Base-by-base conservation (phyloP, 1,140 invertebrate species). In the Drosophila ogumai region DNA sequence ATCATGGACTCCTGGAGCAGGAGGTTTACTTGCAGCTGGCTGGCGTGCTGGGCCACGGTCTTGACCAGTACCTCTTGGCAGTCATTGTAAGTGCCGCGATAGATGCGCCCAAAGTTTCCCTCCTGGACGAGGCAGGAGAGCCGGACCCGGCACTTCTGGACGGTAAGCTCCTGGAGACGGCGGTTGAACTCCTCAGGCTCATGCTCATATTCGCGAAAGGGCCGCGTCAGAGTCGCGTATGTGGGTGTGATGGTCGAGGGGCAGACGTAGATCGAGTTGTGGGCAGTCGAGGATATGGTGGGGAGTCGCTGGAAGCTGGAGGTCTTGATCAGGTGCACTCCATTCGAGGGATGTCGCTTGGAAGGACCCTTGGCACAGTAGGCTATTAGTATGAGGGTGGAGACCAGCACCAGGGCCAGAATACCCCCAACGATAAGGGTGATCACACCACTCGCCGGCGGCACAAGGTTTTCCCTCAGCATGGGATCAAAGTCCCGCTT, bases 51-150 rank as follows among this genome's bases (percentile, higher is more conserved):
- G 34, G 94, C 94, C 54, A 98, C 96, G 60, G 97, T 98, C 94
- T 98, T 98, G 13, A 98, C 95, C 72, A 97, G 94, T 54, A 98
- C 96, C 85, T 97, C 96, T 84, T 97, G 95, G 43, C 79, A 84
- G 76, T 96, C 96, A 47, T 96, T 95, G 90, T 97, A 97, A 82
- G 95, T 96, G 38, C 97, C 98, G 87, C 95, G 94, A 93, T 98
- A 98, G 38, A 98, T 96, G 66, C 96, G 95, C n/a, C 97, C 97
- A 93, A 98, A 99, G 6, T 97, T 98, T 38, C 98, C 98, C 94
- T 97, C 96, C 93, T 96, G 94, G 28, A 96, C 95, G 46, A 97
- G 95, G 67, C 95, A 96, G 66, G 95, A 95, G 68, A 97, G 94
- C 78, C 96, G 94, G 50, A 97, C 96, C 82, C 96, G 94, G 92